These are phyloP conservation scores for Clinocottus analis DNA, from an alignment of 2,113 vertebrate species.

Conservation along the genomic window DNA sequence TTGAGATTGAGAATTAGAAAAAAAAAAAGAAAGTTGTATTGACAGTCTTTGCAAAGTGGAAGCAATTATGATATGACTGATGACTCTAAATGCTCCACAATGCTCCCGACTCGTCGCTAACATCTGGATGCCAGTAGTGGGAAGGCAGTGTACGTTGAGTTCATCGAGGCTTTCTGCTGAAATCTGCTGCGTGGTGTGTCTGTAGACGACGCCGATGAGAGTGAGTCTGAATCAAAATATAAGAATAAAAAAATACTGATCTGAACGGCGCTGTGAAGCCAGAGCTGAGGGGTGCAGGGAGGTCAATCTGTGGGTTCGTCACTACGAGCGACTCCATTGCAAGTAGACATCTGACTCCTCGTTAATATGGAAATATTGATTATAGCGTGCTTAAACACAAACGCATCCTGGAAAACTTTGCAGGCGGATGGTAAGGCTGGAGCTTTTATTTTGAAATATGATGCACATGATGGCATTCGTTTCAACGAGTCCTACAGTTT, in stretches of 20 bases:
- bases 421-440: background rate
- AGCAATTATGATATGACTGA: conserved; percentile 11
- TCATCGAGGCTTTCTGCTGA: background rate
- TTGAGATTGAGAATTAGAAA: background rate
- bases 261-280: background rate
- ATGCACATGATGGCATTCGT: background rate
- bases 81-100: background rate
- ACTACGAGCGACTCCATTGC: background rate
- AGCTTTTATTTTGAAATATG: background rate
- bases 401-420: no score
- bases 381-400: no score
- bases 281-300: background rate
- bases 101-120: background rate
- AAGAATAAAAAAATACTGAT: background rate
- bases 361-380: background rate
- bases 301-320: background rate
- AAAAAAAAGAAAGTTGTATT: background rate
- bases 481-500: background rate
- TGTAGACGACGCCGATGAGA: background rate
- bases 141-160: background rate
- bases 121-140: background rate
- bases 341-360: background rate
- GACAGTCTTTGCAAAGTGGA: background rate
- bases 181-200: no score
- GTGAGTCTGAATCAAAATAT: conserved; percentile 2